Conservation (phyloP, 37 sponge, comb jelly and placozoan genomes). For the Corticium candelabrum region DNA sequence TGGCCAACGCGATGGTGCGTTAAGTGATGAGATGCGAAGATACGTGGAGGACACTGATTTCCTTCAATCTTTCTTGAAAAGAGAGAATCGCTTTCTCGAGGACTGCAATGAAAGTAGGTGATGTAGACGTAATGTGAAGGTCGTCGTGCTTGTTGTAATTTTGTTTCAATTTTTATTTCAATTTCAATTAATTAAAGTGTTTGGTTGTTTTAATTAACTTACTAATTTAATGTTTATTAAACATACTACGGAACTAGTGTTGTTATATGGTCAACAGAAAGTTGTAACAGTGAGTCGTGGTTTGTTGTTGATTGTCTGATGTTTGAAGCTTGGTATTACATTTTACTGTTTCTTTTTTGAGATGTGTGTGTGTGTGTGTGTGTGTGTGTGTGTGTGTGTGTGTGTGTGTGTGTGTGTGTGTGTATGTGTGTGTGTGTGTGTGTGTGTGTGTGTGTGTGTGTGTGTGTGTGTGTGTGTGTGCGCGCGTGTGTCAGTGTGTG, state of each 20-base stretch:
- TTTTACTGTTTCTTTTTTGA: too few relatives aligned
- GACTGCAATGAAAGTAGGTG: background rate
- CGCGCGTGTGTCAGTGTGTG: too few relatives aligned
- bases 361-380: constrained; percentile 26
- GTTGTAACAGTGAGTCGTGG: too few relatives aligned
- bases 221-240: too few relatives aligned
- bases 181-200: background rate
- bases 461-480: constrained; percentile 8
- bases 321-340: too few relatives aligned
- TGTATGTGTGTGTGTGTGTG: constrained; percentile 17
- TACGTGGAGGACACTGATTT: background rate
- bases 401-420: constrained; percentile 30
- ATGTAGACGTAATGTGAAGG: background rate
- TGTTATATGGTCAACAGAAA: too few relatives aligned
- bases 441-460: constrained; percentile 13
- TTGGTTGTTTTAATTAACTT: background rate
- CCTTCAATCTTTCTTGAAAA: background rate
- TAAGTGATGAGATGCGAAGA: background rate
- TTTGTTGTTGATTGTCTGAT: too few relatives aligned
- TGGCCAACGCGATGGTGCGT: too few relatives aligned
- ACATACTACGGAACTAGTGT: too few relatives aligned
- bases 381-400: constrained; percentile 25
- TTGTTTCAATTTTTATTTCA: background rate
- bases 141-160: too few relatives aligned
- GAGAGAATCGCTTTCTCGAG: background rate